Conservation (phyloP, 2,113 vertebrate genomes). For the Dicerorhinus sumatrensis region DNA sequence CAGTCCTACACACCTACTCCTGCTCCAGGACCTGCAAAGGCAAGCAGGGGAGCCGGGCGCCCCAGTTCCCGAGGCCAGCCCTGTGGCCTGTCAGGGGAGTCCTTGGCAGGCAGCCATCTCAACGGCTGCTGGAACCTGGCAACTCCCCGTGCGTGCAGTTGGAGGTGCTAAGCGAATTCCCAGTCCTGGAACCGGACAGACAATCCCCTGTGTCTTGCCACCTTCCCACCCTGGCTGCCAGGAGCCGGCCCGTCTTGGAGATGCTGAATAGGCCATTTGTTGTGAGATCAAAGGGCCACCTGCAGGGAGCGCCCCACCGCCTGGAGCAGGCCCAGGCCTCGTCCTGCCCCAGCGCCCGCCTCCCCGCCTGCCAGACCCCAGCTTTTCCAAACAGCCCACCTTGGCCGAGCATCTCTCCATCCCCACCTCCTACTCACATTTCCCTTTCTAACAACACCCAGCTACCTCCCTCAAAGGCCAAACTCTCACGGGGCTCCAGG, state of each 20-base stretch:
- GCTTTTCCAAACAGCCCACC: slow-evolving; percentile 64
- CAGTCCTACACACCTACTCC: neutral
- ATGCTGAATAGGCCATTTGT: slow-evolving; percentile 77
- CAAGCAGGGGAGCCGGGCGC: neutral
- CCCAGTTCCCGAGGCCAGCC: neutral
- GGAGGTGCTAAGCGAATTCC: neutral
- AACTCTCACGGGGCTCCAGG: accelerated
- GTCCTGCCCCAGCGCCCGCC: slow-evolving; percentile 20
- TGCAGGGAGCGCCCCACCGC: slow-evolving; percentile 55
- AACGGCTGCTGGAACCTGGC: neutral
- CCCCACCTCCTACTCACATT: accelerated
- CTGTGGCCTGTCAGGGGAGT: neutral
- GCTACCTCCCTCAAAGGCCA: accelerated
- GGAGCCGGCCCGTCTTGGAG: slow-evolving; percentile 55
- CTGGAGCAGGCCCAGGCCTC: slow-evolving; percentile 68
- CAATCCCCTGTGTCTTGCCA: slow-evolving; percentile 56
- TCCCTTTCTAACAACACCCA: neutral
- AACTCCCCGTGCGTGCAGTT: neutral
- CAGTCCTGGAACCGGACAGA: neutral
- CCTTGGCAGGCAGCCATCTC: neutral
- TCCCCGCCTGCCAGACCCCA: slow-evolving; percentile 14
- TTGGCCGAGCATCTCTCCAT: neutral
- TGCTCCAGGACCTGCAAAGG: slow-evolving; percentile 22
- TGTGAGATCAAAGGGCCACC: slow-evolving; percentile 81
- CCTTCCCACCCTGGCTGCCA: slow-evolving; percentile 68